These are phyloP conservation scores for Oreocharis arfaki DNA, from an alignment of 2,113 vertebrate species.

Conservation along the genomic window DNA sequence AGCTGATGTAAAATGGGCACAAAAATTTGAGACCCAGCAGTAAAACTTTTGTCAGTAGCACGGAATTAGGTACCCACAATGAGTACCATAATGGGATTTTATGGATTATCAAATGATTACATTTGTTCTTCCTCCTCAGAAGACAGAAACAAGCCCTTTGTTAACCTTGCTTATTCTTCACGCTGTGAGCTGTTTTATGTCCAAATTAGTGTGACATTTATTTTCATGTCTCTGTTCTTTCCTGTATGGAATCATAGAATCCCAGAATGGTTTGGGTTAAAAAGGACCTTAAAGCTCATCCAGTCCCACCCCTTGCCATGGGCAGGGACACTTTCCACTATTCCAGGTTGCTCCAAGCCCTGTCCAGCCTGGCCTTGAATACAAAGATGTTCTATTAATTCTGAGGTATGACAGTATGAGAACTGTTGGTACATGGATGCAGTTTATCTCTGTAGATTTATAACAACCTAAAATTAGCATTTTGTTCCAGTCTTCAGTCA, in stretches of 20 bases:
- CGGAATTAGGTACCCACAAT: neutral
- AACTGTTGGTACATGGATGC: neutral
- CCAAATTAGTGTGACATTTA: neutral
- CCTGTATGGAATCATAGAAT: neutral
- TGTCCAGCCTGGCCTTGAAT: neutral
- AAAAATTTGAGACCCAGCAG: neutral
- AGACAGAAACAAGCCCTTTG: neutral
- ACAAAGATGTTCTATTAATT: neutral
- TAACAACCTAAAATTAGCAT: neutral
- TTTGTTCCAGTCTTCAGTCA: neutral
- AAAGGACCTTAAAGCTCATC: neutral
- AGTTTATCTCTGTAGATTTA: neutral
- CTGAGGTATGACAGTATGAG: neutral
- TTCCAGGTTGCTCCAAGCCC: neutral
- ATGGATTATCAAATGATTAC: neutral
- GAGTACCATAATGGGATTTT: neutral
- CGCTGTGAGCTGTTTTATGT: neutral
- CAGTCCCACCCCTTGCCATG: neutral
- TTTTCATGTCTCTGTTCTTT: neutral
- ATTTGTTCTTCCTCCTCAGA: neutral
- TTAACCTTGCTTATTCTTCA: neutral
- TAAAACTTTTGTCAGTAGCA: neutral
- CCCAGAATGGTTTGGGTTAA: neutral
- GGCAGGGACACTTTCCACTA: neutral
- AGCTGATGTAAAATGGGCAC: neutral